These are phyloP conservation scores for Sitta carolinensis DNA, from an alignment of 2,797 vertebrate genomes.

Conservation along the genomic window DNA sequence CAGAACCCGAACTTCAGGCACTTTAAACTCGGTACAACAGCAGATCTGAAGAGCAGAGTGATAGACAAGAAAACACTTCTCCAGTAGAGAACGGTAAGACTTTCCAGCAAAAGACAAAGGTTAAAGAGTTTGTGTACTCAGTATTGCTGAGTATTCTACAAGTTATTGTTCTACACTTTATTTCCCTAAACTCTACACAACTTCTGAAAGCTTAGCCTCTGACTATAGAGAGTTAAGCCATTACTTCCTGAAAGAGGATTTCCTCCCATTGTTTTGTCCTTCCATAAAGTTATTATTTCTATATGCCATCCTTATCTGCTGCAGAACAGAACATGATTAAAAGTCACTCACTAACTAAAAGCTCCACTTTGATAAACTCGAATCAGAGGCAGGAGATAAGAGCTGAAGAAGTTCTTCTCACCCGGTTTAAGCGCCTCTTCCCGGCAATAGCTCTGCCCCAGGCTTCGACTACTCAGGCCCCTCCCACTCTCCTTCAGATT, in stretches of 20 bases:
- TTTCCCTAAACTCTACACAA: not conserved
- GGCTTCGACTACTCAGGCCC: slow-evolving; percentile 1
- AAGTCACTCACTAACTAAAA: not conserved
- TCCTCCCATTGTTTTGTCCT: slow-evolving; percentile 64
- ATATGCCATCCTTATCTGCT: not conserved
- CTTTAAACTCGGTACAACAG: not conserved
- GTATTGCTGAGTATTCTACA: not conserved
- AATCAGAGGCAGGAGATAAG: not conserved
- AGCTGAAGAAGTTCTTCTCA: slow-evolving; percentile 3
- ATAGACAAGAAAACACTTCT: not conserved
- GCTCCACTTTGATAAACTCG: not conserved
- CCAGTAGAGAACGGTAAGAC: not conserved
- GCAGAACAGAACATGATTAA: not conserved
- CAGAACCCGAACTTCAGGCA: not conserved
- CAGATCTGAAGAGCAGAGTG: not conserved
- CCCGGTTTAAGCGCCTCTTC: not conserved
- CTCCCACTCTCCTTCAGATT: slow-evolving; percentile 1
- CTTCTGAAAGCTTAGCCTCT: not conserved
- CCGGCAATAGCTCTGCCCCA: slow-evolving; percentile 16
- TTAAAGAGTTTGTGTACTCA: not conserved
- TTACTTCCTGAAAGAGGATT: slow-evolving; percentile 67
- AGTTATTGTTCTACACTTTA: not conserved
- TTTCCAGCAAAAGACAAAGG: not conserved
- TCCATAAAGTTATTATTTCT: not conserved
- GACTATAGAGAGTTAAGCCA: slow-evolving; percentile 52